A percentile compares a stretch with the other conserved stretches of the same genome.
Conservation (phyloP, 2,888 invertebrate genomes). For the Rotaria macrura region DNA sequence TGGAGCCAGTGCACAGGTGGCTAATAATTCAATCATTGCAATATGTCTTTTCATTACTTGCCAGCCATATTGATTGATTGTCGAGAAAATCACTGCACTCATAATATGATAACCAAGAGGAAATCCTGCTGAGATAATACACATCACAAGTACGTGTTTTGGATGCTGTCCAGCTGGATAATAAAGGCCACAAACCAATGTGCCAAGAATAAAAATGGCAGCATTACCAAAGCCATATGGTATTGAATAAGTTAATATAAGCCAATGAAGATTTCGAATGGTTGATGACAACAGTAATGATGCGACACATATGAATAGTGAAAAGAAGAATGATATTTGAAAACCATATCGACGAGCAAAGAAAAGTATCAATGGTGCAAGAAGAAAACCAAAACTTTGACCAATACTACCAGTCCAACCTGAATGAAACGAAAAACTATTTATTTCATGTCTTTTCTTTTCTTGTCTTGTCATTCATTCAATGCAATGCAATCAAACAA, state of each 20-base stretch:
- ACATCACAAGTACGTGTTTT: constrained; percentile 23
- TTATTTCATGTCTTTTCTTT: neutral
- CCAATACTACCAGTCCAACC: constrained; percentile 33
- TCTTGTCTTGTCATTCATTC: neutral
- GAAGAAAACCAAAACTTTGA: constrained; percentile 26
- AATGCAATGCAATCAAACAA: neutral
- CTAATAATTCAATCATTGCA: neutral
- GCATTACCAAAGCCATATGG: constrained; percentile 31
- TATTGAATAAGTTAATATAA: constrained; percentile 29
- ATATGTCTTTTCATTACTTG: constrained; percentile 9
- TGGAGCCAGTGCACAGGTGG: neutral
- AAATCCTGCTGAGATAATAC: constrained; percentile 25
- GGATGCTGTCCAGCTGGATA: constrained; percentile 26
- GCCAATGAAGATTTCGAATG: constrained; percentile 24
- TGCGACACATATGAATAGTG: neutral
- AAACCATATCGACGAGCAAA: constrained; percentile 9
- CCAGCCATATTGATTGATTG: constrained; percentile 22
- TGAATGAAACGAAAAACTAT: too few relatives aligned
- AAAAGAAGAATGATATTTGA: neutral
- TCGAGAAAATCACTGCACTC: constrained; percentile 23
- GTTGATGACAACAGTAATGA: constrained; percentile 24
- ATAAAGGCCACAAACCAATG: constrained; percentile 26
- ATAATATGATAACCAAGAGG: constrained; percentile 30
- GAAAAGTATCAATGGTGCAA: constrained; percentile 24
- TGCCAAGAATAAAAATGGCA: constrained; percentile 27